A percentile compares a stretch with the other conserved stretches of the same genome.
Conservation (phyloP, 2,888 invertebrate species). For the Coenonympha arcania region DNA sequence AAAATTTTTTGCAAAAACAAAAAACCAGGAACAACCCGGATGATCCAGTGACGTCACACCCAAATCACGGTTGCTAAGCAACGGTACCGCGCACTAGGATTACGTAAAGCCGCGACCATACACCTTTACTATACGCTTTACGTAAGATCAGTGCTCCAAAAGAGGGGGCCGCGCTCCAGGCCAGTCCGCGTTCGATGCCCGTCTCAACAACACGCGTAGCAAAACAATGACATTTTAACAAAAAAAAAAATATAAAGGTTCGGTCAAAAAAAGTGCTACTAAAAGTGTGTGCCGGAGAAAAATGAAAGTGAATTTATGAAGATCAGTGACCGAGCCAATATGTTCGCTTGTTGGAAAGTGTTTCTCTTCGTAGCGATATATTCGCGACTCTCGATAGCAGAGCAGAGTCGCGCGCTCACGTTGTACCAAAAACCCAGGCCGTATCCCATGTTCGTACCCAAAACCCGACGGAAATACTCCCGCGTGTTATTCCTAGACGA, state of each 20-base stretch:
- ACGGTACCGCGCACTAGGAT: slow-evolving; percentile 31
- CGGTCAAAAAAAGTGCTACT: neutral
- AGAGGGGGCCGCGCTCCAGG: slow-evolving; percentile 30
- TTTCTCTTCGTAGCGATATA: slow-evolving; percentile 55
- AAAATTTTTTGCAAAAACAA: too few relatives aligned
- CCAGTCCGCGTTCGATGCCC: slow-evolving; percentile 37
- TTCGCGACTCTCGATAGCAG: slow-evolving; percentile 50
- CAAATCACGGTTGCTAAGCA: slow-evolving; percentile 34
- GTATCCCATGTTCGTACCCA: slow-evolving; percentile 59
- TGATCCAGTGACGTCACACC: slow-evolving; percentile 26
- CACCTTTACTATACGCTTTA: slow-evolving; percentile 41
- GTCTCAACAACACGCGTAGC: slow-evolving; percentile 33
- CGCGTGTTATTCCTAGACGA: slow-evolving; percentile 60
- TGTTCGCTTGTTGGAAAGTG: slow-evolving; percentile 71
- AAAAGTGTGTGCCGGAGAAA: slow-evolving; percentile 33
- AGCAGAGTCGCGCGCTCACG: slow-evolving; percentile 61
- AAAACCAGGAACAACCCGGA: slow-evolving; percentile 1
- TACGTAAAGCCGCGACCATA: slow-evolving; percentile 37
- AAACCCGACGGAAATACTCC: slow-evolving; percentile 43
- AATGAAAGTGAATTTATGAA: slow-evolving; percentile 64
- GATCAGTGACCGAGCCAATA: slow-evolving; percentile 66
- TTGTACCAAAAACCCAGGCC: slow-evolving; percentile 51
- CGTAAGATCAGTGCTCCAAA: slow-evolving; percentile 33
- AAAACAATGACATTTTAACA: slow-evolving; percentile 37
- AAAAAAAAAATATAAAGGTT: neutral